These are phyloP conservation scores for Terrapene triunguis DNA, from an alignment of 2,113 vertebrate species.

Conservation along the genomic window DNA sequence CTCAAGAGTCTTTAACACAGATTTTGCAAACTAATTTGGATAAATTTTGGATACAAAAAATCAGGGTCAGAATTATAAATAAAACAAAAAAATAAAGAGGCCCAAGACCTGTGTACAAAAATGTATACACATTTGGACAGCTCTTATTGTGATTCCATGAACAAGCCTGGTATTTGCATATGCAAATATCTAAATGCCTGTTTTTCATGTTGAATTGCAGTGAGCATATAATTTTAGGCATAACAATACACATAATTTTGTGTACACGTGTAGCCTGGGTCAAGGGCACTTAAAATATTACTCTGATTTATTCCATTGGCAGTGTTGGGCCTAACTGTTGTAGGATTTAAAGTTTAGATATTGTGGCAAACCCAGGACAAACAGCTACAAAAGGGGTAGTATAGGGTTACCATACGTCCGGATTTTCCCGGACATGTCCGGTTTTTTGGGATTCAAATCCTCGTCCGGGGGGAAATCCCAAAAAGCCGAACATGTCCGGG, in stretches of 20 bases:
- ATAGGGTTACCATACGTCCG: too few species aligned
- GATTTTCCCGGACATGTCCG: too few species aligned
- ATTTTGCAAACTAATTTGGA: not conserved
- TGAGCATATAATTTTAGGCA: not conserved
- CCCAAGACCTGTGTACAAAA: not conserved
- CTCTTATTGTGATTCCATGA: rapidly evolving
- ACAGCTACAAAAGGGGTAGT: too few species aligned
- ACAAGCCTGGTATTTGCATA: not conserved
- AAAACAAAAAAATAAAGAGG: not conserved
- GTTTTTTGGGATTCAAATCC: too few species aligned
- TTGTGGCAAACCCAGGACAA: too few species aligned
- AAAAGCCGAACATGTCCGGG: too few species aligned
- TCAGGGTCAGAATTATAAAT: not conserved
- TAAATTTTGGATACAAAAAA: not conserved
- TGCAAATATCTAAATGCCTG: not conserved
- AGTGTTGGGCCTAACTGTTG: not conserved
- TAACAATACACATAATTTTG: not conserved
- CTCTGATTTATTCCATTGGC: not conserved
- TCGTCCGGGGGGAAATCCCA: too few species aligned
- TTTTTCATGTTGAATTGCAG: not conserved
- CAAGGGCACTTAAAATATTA: not conserved
- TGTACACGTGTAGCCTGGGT: not conserved
- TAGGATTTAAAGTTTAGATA: not conserved
- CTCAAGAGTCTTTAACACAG: not conserved
- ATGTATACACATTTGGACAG: rapidly evolving